Evolutionary conservation across 2,888 invertebrate genomes (phyloP).

Genomic region (Azorinus chamasolen): DNA sequence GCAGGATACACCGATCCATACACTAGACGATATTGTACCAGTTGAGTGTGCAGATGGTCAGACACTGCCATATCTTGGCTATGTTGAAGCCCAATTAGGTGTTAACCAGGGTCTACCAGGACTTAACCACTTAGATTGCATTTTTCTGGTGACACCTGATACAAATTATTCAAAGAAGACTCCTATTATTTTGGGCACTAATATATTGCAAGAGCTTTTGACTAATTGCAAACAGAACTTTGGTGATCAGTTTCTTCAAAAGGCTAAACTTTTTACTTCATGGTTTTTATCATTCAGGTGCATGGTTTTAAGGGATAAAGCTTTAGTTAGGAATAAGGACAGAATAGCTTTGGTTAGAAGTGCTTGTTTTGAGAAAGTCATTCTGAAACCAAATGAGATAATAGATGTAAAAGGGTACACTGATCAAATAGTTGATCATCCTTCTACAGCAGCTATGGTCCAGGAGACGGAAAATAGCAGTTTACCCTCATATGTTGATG

Average conservation of each 20-base stretch:
- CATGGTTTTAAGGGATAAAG: neutral
- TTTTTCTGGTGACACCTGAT: conserved; percentile 22
- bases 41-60: conserved; percentile 35
- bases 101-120: conserved; percentile 8
- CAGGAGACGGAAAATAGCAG: conserved; percentile 11
- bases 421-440: conserved; percentile 11
- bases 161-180: conserved; percentile 24
- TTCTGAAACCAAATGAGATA: conserved; percentile 7
- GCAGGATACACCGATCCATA: neutral
- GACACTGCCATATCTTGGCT: conserved; percentile 27
- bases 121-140: neutral
- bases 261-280: conserved; percentile 2
- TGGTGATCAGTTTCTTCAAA: conserved; percentile 28
- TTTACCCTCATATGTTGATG: conserved; percentile 9
- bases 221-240: conserved; percentile 2
- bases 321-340: conserved; percentile 18
- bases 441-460: conserved; percentile 7
- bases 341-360: conserved; percentile 13
- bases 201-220: conserved; percentile 32
- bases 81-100: conserved; percentile 4
- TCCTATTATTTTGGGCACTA: conserved; percentile 56
- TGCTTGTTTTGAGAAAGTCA: neutral
- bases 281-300: conserved; percentile 23
- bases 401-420: conserved; percentile 5
- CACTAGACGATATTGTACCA: neutral